Conservation (phyloP, 2,888 invertebrate genomes). For the Dioctria linearis region DNA sequence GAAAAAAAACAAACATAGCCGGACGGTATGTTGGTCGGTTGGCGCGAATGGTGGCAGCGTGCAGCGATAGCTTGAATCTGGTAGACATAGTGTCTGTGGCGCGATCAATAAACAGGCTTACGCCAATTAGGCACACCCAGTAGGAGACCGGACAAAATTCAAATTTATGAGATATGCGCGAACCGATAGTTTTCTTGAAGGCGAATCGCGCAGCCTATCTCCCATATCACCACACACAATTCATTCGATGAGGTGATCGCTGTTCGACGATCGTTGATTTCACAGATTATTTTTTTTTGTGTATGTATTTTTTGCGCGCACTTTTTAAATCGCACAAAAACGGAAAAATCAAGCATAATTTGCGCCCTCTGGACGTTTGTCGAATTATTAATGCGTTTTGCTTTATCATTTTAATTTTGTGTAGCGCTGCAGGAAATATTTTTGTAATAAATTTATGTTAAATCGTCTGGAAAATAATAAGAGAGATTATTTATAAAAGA, state of each 20-base stretch:
- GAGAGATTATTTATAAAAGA: too few relatives aligned
- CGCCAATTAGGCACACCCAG: conserved; percentile 47
- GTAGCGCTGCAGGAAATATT: too few relatives aligned
- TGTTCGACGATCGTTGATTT: conserved; percentile 37
- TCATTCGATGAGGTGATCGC: conserved; percentile 25
- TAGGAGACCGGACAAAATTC: conserved; percentile 35
- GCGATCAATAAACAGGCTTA: neutral
- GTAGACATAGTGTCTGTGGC: conserved; percentile 40
- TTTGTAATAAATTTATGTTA: too few relatives aligned
- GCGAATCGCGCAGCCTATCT: conserved; percentile 38
- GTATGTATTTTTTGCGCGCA: conserved; percentile 8
- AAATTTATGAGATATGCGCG: conserved; percentile 14
- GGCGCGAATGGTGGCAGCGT: neutral
- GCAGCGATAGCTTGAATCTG: conserved; percentile 5
- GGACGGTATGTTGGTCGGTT: too few relatives aligned
- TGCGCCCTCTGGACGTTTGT: neutral
- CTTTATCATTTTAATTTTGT: too few relatives aligned
- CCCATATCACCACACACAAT: neutral
- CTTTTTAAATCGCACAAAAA: conserved; percentile 2
- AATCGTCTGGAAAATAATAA: too few relatives aligned
- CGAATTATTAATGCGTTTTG: neutral
- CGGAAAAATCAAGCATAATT: neutral
- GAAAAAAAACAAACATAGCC: too few relatives aligned
- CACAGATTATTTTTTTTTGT: neutral
- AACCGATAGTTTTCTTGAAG: conserved; percentile 29